Conservation (phyloP, 1,140 invertebrate species). For the Heliconius melpomene region DNA sequence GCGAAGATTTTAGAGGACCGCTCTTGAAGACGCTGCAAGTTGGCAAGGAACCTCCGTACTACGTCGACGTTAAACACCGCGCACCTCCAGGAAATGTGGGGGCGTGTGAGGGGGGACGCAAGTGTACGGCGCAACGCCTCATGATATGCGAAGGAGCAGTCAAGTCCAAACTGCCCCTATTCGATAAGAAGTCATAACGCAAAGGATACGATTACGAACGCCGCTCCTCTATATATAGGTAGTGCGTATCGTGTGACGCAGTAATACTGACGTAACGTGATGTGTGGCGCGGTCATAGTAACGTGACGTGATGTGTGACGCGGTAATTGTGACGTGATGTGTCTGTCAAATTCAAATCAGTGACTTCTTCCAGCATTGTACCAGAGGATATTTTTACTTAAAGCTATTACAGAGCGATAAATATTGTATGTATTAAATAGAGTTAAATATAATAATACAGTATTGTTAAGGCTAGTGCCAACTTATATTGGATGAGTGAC, state of each 20-base stretch:
- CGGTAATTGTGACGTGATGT: not conserved
- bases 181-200: conserved; percentile 86
- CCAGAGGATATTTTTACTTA: conserved; percentile 22
- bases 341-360: not conserved
- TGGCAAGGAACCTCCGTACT: conserved; percentile 44
- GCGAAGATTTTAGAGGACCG: conserved; percentile 75
- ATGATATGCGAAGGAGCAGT: conserved; percentile 91
- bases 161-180: conserved; percentile 90
- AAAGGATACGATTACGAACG: conserved; percentile 25
- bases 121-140: conserved; percentile 80
- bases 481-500: conserved; percentile 20
- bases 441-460: conserved; percentile 10
- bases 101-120: conserved; percentile 50
- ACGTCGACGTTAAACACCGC: conserved; percentile 63
- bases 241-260: not conserved
- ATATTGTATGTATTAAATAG: conserved; percentile 3
- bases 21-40: conserved; percentile 42
- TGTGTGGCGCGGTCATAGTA: not conserved
- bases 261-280: not conserved
- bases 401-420: not conserved
- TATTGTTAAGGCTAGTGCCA: conserved; percentile 49
- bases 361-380: conserved; percentile 7
- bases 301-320: not conserved
- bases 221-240: conserved; percentile 31
- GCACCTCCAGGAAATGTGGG: conserved; percentile 38